These are phyloP conservation scores for Acronicta leporina DNA, from an alignment of 2,888 invertebrate species.

Conservation along the genomic window DNA sequence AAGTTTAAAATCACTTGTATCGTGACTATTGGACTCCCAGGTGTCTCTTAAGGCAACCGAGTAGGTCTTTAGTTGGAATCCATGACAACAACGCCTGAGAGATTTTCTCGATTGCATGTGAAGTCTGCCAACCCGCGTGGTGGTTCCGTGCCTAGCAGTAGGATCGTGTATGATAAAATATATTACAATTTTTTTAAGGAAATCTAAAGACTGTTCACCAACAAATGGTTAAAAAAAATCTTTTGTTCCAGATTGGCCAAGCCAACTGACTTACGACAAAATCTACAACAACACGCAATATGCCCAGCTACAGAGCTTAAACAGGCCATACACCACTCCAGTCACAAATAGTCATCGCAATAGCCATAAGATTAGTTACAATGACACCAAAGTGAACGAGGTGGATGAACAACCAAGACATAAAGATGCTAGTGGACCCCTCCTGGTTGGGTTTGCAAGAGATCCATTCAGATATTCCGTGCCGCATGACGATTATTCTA, in stretches of 20 bases:
- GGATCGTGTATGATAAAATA: no score
- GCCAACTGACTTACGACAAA: slow-evolving; percentile 72
- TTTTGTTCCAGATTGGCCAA: slow-evolving; percentile 75
- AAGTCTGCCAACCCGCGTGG: no score
- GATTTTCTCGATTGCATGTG: no score
- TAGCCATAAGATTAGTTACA: slow-evolving; percentile 54
- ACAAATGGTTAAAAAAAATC: background rate
- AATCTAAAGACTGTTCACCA: no score
- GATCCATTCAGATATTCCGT: slow-evolving; percentile 82
- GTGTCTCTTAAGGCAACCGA: no score
- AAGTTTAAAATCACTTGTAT: no score
- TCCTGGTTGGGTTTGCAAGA: slow-evolving; percentile 79
- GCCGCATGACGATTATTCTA: slow-evolving; percentile 76
- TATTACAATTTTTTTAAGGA: no score
- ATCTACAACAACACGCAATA: slow-evolving; percentile 81
- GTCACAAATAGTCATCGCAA: slow-evolving; percentile 51
- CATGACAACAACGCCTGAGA: no score
- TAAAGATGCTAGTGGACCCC: slow-evolving; percentile 56
- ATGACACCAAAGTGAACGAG: slow-evolving; percentile 67
- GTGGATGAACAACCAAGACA: slow-evolving; percentile 58
- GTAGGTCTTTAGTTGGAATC: no score
- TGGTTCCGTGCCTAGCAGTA: no score
- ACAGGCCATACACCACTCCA: slow-evolving; percentile 64
- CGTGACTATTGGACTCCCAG: no score
- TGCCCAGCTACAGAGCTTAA: slow-evolving; percentile 69